A percentile compares a stretch with the other conserved stretches of the same genome.
Conservation (phyloP, 2,113 vertebrate species). For the Oreochromis spilurus region DNA sequence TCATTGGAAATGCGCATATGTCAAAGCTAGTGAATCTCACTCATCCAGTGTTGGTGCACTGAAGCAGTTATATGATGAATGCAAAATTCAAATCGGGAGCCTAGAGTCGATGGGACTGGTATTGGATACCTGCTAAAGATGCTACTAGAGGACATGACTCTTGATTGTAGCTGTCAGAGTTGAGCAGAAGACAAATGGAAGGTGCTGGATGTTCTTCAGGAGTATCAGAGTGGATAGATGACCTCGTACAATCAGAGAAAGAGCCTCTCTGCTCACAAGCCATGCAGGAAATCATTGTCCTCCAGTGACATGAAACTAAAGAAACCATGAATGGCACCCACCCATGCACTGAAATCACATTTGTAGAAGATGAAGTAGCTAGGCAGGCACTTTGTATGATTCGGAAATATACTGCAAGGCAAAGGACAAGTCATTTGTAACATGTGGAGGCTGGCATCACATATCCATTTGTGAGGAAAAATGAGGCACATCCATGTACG, state of each 20-base stretch:
- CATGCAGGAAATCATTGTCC: neutral
- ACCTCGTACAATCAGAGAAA: neutral
- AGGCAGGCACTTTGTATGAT: neutral
- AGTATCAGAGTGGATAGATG: neutral
- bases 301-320: neutral
- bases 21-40: neutral
- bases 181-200: neutral
- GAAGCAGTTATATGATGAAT: neutral
- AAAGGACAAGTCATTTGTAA: neutral
- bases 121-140: neutral
- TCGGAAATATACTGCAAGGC: accelerated
- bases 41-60: neutral
- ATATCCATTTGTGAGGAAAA: neutral
- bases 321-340: neutral
- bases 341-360: neutral
- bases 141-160: neutral
- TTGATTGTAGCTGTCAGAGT: neutral
- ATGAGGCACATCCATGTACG: neutral
- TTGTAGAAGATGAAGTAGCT: neutral
- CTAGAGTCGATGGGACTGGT: neutral
- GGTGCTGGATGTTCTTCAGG: neutral
- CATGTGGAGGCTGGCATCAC: neutral
- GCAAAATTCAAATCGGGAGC: neutral
- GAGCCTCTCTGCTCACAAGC: neutral
- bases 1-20: neutral